Evolutionary conservation across 1,140 invertebrate species (phyloP).

Genomic region (Drosophila nasuta): DNA sequence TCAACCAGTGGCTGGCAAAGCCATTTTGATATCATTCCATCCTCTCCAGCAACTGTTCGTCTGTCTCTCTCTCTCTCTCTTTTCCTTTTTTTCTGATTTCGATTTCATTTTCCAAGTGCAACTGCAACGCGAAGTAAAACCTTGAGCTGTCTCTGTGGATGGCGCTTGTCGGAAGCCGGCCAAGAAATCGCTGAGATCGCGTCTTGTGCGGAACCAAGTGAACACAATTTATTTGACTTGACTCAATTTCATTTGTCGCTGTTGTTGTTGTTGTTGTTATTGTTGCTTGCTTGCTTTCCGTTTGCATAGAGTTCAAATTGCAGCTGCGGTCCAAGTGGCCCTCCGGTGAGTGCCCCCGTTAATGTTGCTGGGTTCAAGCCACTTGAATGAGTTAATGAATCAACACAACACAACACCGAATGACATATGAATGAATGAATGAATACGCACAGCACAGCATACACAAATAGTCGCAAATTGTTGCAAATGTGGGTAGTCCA

Average conservation of each 20-base stretch:
- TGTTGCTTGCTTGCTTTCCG: not conserved
- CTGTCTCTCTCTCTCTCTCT: not conserved
- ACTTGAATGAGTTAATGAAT: slow-evolving; percentile 62
- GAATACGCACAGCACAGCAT: slow-evolving; percentile 11
- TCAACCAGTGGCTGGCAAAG: slow-evolving; percentile 31
- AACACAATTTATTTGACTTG: slow-evolving; percentile 35
- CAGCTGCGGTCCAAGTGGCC: slow-evolving; percentile 12
- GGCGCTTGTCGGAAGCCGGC: slow-evolving; percentile 39
- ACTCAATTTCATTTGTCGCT: not conserved
- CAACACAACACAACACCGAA: slow-evolving; percentile 11
- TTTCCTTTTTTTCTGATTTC: not conserved
- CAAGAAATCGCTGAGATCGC: slow-evolving; percentile 21
- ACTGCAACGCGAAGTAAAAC: not conserved
- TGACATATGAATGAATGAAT: slow-evolving; percentile 41
- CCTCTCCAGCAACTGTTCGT: not conserved
- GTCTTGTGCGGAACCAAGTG: slow-evolving; percentile 30
- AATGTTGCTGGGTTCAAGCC: slow-evolving; percentile 46
- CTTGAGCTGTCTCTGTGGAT: not conserved
- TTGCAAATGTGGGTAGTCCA: slow-evolving; percentile 16
- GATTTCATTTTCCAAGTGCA: slow-evolving; percentile 2
- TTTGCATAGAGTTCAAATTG: slow-evolving; percentile 13
- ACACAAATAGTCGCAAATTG: slow-evolving; percentile 3
- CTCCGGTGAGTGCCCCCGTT: slow-evolving; percentile 26
- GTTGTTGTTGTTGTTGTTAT: not conserved
- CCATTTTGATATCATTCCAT: slow-evolving; percentile 15